These are phyloP conservation scores for Phataginus tetradactyla DNA, from an alignment of 2,797 vertebrate species.

Conservation along the genomic window DNA sequence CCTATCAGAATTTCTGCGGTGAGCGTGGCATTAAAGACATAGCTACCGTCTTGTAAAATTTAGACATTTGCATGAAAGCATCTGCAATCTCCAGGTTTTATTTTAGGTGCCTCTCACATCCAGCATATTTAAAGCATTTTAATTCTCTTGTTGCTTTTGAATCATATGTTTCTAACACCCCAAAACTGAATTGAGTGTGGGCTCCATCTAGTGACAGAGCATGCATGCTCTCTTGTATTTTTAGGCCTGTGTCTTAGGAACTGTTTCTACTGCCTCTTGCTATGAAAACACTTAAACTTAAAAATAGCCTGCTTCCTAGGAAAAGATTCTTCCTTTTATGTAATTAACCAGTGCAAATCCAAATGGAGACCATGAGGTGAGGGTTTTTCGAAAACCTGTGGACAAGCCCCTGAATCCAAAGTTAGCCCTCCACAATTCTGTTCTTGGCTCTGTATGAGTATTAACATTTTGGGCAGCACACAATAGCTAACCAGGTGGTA, in stretches of 20 bases:
- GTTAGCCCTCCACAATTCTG: neutral
- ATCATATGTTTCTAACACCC: neutral
- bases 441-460: neutral
- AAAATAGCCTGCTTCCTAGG: neutral
- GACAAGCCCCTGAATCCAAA: neutral
- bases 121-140: neutral
- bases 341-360: neutral
- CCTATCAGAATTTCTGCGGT: neutral
- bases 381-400: neutral
- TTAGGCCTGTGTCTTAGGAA: neutral
- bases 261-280: neutral
- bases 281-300: neutral
- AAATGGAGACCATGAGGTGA: neutral
- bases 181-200: conserved; percentile 9
- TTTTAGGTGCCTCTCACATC: neutral
- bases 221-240: neutral
- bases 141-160: neutral
- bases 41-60: neutral
- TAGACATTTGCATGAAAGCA: neutral
- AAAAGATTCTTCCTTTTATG: neutral
- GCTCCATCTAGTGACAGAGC: conserved; percentile 59
- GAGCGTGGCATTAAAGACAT: neutral
- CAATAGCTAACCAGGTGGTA: neutral
- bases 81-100: neutral
- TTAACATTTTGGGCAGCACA: neutral